These are phyloP conservation scores for Naja naja DNA, from an alignment of 2,113 vertebrate genomes.

Conservation along the genomic window DNA sequence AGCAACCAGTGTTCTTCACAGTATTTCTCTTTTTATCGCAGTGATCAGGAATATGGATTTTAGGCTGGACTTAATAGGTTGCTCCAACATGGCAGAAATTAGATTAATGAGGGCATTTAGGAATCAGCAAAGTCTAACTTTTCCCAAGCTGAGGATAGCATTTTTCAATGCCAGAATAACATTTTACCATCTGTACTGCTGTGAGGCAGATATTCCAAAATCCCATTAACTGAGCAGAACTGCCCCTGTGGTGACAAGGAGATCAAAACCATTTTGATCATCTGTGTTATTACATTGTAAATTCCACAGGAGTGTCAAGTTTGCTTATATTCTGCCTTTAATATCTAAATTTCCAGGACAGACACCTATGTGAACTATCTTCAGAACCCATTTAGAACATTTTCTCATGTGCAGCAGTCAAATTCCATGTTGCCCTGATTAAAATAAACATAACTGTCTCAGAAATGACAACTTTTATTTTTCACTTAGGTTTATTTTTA, in stretches of 20 bases:
- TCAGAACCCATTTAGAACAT: neutral
- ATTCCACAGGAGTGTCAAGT: neutral
- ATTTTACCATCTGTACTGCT: neutral
- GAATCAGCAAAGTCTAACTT: neutral
- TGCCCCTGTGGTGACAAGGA: neutral
- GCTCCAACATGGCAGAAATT: neutral
- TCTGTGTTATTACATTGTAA: neutral
- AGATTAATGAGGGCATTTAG: neutral
- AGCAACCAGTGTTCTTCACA: neutral
- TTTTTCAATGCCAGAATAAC: neutral
- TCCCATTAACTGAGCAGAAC: neutral
- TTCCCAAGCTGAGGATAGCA: neutral
- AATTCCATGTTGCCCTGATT: neutral
- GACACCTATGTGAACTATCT: neutral
- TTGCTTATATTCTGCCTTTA: neutral
- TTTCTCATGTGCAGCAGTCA: neutral
- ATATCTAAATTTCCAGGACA: neutral
- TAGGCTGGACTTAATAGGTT: neutral
- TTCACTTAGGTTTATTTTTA: neutral
- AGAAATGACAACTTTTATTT: neutral
- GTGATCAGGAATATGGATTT: neutral
- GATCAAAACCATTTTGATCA: neutral
- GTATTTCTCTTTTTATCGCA: neutral
- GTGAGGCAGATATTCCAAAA: neutral
- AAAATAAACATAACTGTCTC: neutral